phyloP scores from a whole-genome alignment of 2,797 vertebrate genomes.

The Cuniculus paca region DNA sequence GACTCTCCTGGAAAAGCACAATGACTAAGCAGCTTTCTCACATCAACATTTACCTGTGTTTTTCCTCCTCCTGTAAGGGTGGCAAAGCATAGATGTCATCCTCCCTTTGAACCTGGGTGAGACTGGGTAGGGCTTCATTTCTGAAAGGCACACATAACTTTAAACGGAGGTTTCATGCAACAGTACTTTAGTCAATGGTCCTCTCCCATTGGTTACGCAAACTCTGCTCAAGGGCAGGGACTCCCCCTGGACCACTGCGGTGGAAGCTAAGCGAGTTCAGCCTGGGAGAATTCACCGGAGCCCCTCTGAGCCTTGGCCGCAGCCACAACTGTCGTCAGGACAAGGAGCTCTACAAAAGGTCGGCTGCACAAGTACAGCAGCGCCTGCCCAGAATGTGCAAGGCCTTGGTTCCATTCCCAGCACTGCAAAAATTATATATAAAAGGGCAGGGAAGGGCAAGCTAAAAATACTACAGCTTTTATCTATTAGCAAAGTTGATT shows the following conservation, averaged over 20 bases:
- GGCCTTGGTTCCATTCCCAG: background rate
- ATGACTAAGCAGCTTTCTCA: slow-evolving; percentile 4
- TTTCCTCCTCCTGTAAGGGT: slow-evolving; percentile 91
- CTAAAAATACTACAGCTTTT: accelerated
- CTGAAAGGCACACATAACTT: slow-evolving; percentile 84
- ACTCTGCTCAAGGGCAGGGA: background rate
- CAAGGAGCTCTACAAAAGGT: too few species aligned
- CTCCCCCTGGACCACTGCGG: background rate
- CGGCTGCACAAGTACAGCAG: background rate
- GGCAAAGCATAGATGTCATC: slow-evolving; percentile 95
- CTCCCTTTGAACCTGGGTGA: slow-evolving; percentile 92
- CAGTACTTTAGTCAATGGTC: background rate
- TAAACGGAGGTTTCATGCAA: background rate
- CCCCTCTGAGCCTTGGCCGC: background rate
- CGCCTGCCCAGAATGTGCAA: too few species aligned
- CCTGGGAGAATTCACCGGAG: background rate
- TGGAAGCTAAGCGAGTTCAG: background rate
- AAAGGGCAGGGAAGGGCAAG: background rate
- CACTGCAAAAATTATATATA: background rate
- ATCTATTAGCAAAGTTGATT: background rate
- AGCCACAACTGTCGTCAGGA: accelerated
- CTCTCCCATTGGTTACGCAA: background rate
- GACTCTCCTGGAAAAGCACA: background rate
- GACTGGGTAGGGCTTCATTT: slow-evolving; percentile 92
- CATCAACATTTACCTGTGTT: slow-evolving; percentile 90